Evolutionary conservation across 2,888 invertebrate species (phyloP).

Genomic region (Chelonus formosanus): DNA sequence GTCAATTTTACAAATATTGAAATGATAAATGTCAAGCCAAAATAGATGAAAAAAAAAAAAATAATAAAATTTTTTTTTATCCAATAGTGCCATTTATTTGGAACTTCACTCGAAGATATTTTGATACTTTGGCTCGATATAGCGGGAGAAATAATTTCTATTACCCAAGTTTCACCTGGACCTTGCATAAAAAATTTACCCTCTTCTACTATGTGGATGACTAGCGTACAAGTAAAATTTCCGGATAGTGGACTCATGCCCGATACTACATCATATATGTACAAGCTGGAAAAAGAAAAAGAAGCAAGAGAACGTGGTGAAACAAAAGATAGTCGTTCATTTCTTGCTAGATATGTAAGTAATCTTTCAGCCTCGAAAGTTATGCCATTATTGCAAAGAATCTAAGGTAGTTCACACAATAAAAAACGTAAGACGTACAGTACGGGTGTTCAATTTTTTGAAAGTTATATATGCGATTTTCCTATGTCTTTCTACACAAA

Average conservation of each 20-base stretch:
- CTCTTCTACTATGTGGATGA: conserved; percentile 72
- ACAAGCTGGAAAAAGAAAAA: conserved; percentile 90
- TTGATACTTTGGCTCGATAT: conserved; percentile 84
- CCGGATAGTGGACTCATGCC: conserved; percentile 88
- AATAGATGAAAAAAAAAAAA: no score
- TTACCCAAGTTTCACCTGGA: conserved; percentile 70
- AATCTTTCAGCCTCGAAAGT: not conserved
- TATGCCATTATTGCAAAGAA: no score
- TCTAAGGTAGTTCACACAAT: no score
- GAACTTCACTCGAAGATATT: conserved; percentile 79
- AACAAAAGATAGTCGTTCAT: conserved; percentile 92
- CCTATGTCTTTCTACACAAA: no score
- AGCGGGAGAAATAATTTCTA: conserved; percentile 79
- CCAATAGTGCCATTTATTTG: conserved; percentile 75
- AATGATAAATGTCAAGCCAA: no score
- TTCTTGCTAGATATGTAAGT: conserved; percentile 97
- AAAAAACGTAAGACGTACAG: no score
- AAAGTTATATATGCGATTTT: no score
- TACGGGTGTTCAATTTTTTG: no score
- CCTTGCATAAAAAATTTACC: conserved; percentile 62
- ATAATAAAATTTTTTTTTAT: conserved; percentile 43
- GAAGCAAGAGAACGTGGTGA: conserved; percentile 90
- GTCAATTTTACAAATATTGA: no score
- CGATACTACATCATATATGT: conserved; percentile 94
- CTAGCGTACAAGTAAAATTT: conserved; percentile 81